Evolutionary conservation across 2,888 invertebrate genomes (phyloP), one percentile per base, ranked within the genome.

Genomic region (Leuctra nigra): DNA sequence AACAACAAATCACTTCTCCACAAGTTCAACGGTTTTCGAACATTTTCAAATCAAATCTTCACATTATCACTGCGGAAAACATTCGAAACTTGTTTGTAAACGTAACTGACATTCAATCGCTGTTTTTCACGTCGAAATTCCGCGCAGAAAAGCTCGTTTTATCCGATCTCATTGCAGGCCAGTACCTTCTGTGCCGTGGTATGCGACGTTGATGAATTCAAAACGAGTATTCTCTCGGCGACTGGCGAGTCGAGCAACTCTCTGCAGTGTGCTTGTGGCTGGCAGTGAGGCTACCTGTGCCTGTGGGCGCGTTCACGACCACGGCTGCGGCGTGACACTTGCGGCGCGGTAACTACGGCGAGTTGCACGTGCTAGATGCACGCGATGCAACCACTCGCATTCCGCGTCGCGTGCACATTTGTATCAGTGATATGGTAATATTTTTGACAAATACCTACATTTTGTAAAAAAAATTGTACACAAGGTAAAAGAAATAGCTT

Each of bases 211-310:
- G 20, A 41, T 20, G 41, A 48, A 50, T 35, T 50, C 29, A 18
- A 50, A 50, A 50, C 50, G 33, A 50, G 50, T 50, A 35, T 50
- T 35, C 50, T 13, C 4, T 16, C 11, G 3, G 47, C 39, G n/a
- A n/a, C n/a, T n/a, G n/a, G n/a, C n/a, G n/a, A n/a, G n/a, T n/a
- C n/a, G 16, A 16, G 39, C 13, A 14, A 14, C 36, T 36, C 4
- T 13, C 36, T 13, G 36, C 36, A n/a, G 6, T 6, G 7, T 7
- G 29, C 29, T 29, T 29, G 29, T 29, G 29, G 36, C 46, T n/a
- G n/a, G n/a, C n/a, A n/a, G n/a, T n/a, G 22, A 14, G 48, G 48
- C 3, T 25, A 16, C 29, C 18, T 48, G 7, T 20, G 25, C 48
- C 35, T 33, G 20, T 2, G n/a, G 50, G 7, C 50, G 7, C 4